phyloP scores from a whole-genome alignment of 2,888 invertebrate species.

The Archips xylosteana region DNA sequence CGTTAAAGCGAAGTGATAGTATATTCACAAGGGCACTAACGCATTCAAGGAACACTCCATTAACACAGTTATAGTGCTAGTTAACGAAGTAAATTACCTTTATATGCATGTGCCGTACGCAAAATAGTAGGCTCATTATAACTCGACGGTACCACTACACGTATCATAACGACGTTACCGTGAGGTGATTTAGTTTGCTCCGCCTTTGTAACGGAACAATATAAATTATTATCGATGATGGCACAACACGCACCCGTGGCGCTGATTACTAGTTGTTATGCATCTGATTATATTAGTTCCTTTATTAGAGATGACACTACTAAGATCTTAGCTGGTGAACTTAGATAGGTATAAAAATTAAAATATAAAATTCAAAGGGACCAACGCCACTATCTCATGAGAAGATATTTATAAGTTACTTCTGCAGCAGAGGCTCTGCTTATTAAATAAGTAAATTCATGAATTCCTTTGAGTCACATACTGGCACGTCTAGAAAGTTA shows the following conservation, averaged over 20 bases:
- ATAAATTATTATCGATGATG: slow-evolving; percentile 35
- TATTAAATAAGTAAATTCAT: too few relatives aligned
- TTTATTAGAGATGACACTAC: not conserved
- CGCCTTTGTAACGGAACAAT: slow-evolving; percentile 39
- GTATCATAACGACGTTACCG: slow-evolving; percentile 59
- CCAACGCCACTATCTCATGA: too few relatives aligned
- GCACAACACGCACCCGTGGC: slow-evolving; percentile 21
- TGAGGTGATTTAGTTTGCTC: slow-evolving; percentile 41
- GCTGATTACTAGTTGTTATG: slow-evolving; percentile 29
- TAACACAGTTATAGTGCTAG: slow-evolving; percentile 51
- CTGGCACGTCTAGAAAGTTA: too few relatives aligned
- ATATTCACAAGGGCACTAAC: slow-evolving; percentile 42
- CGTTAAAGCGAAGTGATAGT: slow-evolving; percentile 19
- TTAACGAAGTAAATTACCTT: slow-evolving; percentile 61
- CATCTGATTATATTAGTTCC: slow-evolving; percentile 23
- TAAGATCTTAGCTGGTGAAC: not conserved
- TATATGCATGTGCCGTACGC: slow-evolving; percentile 60
- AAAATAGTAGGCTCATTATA: slow-evolving; percentile 58
- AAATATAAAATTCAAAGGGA: too few relatives aligned
- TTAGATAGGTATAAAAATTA: too few relatives aligned
- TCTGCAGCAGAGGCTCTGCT: too few relatives aligned
- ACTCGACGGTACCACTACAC: slow-evolving; percentile 47
- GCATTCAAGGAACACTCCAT: slow-evolving; percentile 52
- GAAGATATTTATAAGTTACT: too few relatives aligned
- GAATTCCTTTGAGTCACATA: too few relatives aligned